A percentile compares a stretch with the other conserved stretches of the same genome.
These are phyloP conservation scores for Stomatorhinus ivindoensis DNA, from an alignment of 2,113 vertebrate genomes.

Conservation along the genomic window DNA sequence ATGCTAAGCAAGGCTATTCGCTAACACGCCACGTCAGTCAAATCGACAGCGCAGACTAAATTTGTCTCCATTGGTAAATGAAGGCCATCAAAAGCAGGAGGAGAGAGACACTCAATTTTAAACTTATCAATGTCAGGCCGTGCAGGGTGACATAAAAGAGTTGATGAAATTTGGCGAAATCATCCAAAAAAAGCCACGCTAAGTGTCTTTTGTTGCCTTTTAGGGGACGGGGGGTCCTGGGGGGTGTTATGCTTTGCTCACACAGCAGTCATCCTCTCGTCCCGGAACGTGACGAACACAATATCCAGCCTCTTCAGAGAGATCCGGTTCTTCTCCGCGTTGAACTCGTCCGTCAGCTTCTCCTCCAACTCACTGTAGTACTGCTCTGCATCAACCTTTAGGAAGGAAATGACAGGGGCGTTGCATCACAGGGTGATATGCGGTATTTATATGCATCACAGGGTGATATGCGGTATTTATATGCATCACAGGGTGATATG, in stretches of 20 bases:
- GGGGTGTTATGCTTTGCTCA: conserved; percentile 55
- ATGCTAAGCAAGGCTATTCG: background rate
- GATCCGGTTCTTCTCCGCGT: conserved; percentile 85
- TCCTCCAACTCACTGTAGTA: conserved; percentile 94
- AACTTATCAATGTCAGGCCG: background rate
- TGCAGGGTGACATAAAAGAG: background rate
- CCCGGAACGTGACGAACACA: conserved; percentile 89
- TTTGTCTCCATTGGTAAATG: background rate
- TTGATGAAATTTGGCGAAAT: background rate
- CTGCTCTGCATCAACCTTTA: conserved; percentile 91
- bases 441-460: too few relatives aligned
- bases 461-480: background rate
- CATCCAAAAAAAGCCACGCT: background rate
- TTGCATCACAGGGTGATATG: background rate
- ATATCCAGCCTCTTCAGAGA: conserved; percentile 77
- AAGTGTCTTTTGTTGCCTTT: background rate
- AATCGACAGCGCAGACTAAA: background rate
- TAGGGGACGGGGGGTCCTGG: background rate
- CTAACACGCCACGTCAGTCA: background rate
- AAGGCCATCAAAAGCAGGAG: background rate
- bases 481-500: background rate
- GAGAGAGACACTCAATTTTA: background rate
- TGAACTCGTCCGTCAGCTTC: conserved; percentile 90
- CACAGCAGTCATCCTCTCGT: conserved; percentile 81
- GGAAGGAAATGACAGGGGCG: background rate